Base-by-base conservation (phyloP, 2,888 invertebrate genomes). In the Celastrina argiolus region DNA sequence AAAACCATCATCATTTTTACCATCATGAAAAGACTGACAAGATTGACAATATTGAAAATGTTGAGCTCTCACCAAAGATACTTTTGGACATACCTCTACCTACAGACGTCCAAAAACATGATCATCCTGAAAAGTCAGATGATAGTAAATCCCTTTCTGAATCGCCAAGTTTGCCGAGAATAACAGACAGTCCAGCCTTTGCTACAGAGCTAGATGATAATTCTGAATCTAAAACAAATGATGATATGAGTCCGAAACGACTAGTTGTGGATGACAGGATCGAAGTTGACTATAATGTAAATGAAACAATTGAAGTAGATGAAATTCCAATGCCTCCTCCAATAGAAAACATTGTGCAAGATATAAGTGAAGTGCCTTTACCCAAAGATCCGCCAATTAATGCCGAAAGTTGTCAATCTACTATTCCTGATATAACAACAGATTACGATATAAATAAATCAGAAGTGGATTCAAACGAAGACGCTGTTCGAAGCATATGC, bases 401-500 rank as follows among this genome's bases (percentile, higher is more conserved):
- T 61, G 56, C 28, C 28, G 70, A 65, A 69, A 67, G 66, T 34
- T 65, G 56, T 72, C 76, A 65, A 68, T 64, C 64, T 71, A 73
- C 66, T 67, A 70, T 67, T 74, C 69, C 68, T 64, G 12, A 51
- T 51, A 51, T 51, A 51, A 76, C 73, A 67, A 70, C 66, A 58
- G 79, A 74, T 73, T 87, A 92, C 39, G 94, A 94, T 36, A 63
- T 61, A 34, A 64, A 58, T 59, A 68, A 70, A 59, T 66, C 66
- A 69, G 69, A 68, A 69, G 67, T 68, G 41, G 71, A 73, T 64
- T 80, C 78, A n/a, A 93, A 96, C 81, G 96, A 96, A 81, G 95
- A 94, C 72, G 96, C 96, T 0, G 94, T 96, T 2, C 95, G 96
- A 76, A 96, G 96, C 68, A 96, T 96, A 72, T 94, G 95, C 0